Evolutionary conservation across 2,113 vertebrate species (phyloP).

Genomic region (Brachypodius melanocephalos): DNA sequence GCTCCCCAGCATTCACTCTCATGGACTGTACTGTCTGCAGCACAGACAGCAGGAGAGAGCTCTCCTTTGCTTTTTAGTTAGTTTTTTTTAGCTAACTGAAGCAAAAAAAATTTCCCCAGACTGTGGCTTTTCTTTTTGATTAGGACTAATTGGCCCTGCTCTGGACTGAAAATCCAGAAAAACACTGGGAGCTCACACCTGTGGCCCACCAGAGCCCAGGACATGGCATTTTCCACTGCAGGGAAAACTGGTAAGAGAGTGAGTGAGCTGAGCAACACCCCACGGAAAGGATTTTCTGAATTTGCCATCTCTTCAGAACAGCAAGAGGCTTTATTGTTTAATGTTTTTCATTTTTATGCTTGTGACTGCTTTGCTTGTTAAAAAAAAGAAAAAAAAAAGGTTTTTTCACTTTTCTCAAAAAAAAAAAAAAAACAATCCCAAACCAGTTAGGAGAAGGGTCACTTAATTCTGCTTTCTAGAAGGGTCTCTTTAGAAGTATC

Average conservation of each 20-base stretch:
- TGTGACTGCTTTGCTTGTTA: background rate
- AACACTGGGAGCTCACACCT: background rate
- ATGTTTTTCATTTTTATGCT: background rate
- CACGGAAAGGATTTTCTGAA: background rate
- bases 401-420: background rate
- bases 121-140: background rate
- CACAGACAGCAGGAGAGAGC: accelerated
- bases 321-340: background rate
- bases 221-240: accelerated
- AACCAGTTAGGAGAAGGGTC: accelerated
- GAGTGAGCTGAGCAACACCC: accelerated
- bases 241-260: background rate
- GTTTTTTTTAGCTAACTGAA: background rate
- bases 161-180: background rate
- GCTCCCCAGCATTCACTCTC: background rate
- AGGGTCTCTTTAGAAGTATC: background rate
- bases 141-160: background rate
- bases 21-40: background rate
- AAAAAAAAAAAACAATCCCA: background rate
- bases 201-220: accelerated
- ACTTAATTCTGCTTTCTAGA: background rate
- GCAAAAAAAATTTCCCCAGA: background rate
- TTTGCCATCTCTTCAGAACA: background rate
- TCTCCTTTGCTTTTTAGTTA: background rate
- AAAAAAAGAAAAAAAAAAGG: background rate